phyloP scores from a whole-genome alignment of 2,113 vertebrate species.

The Lepus timidus region DNA sequence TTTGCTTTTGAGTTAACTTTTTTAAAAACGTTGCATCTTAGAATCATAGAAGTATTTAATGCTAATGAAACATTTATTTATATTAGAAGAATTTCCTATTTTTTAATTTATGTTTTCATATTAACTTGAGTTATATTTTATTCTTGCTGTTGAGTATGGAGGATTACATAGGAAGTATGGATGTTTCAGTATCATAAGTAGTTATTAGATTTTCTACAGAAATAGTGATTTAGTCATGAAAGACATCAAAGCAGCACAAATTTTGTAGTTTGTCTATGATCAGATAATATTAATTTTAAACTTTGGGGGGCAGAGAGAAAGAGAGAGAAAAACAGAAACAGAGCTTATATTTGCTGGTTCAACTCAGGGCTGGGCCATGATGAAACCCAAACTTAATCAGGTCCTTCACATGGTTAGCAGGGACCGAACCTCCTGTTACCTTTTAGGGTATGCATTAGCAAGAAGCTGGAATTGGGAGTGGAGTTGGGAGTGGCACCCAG shows the following conservation, averaged over 20 bases:
- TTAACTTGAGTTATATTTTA: constrained; percentile 56
- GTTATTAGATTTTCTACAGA: constrained; percentile 38
- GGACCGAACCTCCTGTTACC: no score
- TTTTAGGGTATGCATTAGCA: no score
- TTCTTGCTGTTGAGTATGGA: not conserved
- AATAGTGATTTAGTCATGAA: constrained; percentile 27
- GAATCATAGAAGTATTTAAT: constrained; percentile 25
- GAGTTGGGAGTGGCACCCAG: no score
- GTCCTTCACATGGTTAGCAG: no score
- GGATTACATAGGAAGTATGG: constrained; percentile 12
- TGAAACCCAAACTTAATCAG: no score
- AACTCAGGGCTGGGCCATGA: no score
- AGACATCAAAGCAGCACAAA: constrained; percentile 10
- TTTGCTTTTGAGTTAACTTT: constrained; percentile 48
- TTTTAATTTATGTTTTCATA: constrained; percentile 56
- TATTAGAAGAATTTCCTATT: constrained; percentile 32
- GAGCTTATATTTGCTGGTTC: no score
- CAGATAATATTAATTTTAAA: constrained; percentile 40
- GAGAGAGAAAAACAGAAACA: no score
- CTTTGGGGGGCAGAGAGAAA: not conserved
- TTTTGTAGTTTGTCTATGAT: not conserved
- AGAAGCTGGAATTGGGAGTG: no score
- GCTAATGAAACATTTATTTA: constrained; percentile 43
- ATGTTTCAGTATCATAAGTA: constrained; percentile 29
- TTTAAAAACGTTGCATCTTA: constrained; percentile 39